Conservation (phyloP, 2,888 invertebrate genomes). For the Coremacera marginata region DNA sequence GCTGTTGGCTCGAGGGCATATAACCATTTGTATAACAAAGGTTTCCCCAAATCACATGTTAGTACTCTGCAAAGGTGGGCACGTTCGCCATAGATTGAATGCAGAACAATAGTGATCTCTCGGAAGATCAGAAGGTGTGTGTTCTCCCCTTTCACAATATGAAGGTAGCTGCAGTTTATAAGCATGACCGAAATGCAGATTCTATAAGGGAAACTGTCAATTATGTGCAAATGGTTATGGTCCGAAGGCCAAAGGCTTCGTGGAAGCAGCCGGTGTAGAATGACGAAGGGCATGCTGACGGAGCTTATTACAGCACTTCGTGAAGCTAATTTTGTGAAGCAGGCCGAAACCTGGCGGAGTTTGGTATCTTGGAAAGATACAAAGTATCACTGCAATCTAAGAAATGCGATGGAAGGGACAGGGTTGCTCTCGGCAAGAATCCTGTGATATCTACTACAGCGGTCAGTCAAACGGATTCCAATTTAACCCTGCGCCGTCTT, state of each 20-base stretch:
- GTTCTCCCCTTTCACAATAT: conserved; percentile 45
- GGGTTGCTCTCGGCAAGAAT: no score
- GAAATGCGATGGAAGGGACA: no score
- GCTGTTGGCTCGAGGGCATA: background rate
- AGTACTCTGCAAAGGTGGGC: background rate
- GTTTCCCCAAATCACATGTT: conserved; percentile 3
- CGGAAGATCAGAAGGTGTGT: conserved; percentile 38
- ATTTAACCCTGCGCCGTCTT: no score
- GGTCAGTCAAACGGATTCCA: no score
- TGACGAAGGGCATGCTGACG: background rate
- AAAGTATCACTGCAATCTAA: no score
- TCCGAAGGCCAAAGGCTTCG: conserved; percentile 32
- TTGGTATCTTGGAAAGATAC: no score
- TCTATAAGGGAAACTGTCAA: conserved; percentile 11
- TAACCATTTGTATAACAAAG: conserved; percentile 9
- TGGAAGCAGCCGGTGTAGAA: conserved; percentile 43
- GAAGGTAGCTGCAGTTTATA: conserved; percentile 33
- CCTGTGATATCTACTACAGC: no score
- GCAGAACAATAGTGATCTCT: background rate
- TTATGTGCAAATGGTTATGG: conserved; percentile 41
- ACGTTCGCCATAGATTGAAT: no score
- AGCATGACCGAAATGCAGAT: conserved; percentile 31
- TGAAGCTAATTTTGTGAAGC: no score
- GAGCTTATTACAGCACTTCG: no score
- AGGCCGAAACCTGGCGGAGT: no score